Conservation (phyloP, 1,140 invertebrate genomes). For the Diprion similis region DNA sequence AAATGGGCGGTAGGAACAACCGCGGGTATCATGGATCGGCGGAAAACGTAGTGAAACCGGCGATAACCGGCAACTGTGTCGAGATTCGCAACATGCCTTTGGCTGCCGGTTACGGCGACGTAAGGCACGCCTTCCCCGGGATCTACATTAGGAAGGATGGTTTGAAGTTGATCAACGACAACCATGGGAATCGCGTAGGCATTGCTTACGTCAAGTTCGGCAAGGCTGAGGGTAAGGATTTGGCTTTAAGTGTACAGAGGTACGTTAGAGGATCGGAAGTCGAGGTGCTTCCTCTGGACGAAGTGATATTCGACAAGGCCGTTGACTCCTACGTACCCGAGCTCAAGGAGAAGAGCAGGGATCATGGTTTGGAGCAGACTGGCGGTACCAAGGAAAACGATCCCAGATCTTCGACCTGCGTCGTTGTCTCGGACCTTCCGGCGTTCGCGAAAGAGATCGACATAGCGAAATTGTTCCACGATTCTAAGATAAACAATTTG, state of each 20-base stretch:
- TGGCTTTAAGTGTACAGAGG: constrained; percentile 66
- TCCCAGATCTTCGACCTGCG: constrained; percentile 58
- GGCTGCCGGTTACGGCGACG: constrained; percentile 76
- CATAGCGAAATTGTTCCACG: constrained; percentile 77
- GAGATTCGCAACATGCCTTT: constrained; percentile 74
- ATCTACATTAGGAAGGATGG: constrained; percentile 82
- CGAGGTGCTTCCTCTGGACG: constrained; percentile 67
- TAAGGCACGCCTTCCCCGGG: constrained; percentile 81
- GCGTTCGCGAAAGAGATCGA: constrained; percentile 79
- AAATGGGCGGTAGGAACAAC: constrained; percentile 27
- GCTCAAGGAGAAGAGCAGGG: constrained; percentile 52
- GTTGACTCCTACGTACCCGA: constrained; percentile 67
- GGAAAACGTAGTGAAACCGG: constrained; percentile 18
- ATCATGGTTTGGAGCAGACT: constrained; percentile 39
- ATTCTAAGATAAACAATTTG: constrained; percentile 70
- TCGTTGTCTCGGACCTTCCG: constrained; percentile 75
- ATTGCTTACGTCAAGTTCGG: constrained; percentile 82
- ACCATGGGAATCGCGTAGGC: constrained; percentile 78
- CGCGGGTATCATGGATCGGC: constrained; percentile 23
- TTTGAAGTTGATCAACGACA: constrained; percentile 85
- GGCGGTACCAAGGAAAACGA: constrained; percentile 39
- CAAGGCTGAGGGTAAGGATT: constrained; percentile 70
- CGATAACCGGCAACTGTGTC: constrained; percentile 65
- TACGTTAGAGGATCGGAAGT: constrained; percentile 66
- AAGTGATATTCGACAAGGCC: constrained; percentile 70